Percentiles rank a stretch among this genome's conserved stretches.
Evolutionary conservation across 2,888 invertebrate species (phyloP).

Genomic region (Catocala nupta): DNA sequence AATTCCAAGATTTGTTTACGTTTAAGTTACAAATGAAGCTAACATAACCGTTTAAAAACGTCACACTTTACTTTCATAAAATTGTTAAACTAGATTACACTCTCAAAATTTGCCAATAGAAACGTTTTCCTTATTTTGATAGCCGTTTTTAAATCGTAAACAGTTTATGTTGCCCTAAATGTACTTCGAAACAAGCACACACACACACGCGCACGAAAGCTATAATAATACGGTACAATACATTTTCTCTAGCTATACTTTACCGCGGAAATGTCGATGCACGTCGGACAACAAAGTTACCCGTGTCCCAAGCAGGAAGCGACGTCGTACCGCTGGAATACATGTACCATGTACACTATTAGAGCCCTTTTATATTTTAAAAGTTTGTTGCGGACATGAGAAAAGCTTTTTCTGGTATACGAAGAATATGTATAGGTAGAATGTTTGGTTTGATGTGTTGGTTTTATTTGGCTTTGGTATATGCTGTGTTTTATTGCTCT

Average conservation of each 20-base stretch:
- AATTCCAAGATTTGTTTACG: too few species aligned
- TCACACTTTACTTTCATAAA: too few species aligned
- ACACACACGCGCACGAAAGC: neutral
- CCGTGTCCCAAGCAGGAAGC: slow-evolving; percentile 43
- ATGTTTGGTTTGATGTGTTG: neutral
- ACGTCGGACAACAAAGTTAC: slow-evolving; percentile 49
- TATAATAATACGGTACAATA: neutral
- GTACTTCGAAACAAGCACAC: neutral
- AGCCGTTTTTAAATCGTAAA: too few species aligned
- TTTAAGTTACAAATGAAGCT: too few species aligned
- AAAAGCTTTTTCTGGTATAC: neutral
- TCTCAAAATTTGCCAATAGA: too few species aligned
- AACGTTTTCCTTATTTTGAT: too few species aligned
- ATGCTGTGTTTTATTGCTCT: too few species aligned
- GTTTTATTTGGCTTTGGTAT: neutral
- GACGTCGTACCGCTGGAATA: slow-evolving; percentile 28
- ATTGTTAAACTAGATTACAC: too few species aligned
- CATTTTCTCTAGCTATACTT: slow-evolving; percentile 9
- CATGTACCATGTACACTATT: neutral
- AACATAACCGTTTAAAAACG: too few species aligned
- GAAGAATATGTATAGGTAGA: neutral
- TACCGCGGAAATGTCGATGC: slow-evolving; percentile 43
- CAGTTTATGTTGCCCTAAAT: too few species aligned
- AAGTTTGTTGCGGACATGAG: neutral
- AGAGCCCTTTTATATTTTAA: slow-evolving; percentile 4